Evolutionary conservation across 2,113 vertebrate genomes (phyloP), one percentile per base, ranked within the genome.

Genomic region (Datnioides undecimradiatus): DNA sequence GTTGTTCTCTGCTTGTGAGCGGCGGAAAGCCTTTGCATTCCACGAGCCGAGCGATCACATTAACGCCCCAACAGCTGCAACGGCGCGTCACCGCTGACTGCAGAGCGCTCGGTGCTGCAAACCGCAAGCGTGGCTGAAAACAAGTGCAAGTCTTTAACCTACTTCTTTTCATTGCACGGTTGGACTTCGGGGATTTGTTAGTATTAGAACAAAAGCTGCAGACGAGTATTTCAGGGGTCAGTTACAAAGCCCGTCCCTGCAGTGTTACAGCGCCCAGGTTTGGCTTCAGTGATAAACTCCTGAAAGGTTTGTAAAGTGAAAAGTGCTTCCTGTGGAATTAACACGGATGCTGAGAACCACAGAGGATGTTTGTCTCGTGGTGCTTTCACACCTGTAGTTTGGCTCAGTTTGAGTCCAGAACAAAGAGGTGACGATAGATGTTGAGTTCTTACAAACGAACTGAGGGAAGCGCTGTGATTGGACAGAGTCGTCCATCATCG

Each of bases 41-140:
- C 48, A 16, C 63, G 8, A 66, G 40, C 63, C 33, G 79, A 79
- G 76, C 57, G 6, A 43, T 78, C 33, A 1, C 57, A 65, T 72
- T 62, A 46, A 23, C 46, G n/a, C n/a, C 54, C 43, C 45, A n/a
- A 74, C 84, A 83, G 78, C 84, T 86, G 83, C 65, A 41, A 13
- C 33, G 14, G 65, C 68, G 74, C 68, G 74, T 79, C 62, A 60
- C 64, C 60, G 0, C 79, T 52, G 59, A 88, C 67, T 66, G 63
- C 40, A 77, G 73, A 77, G 5, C 4, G 33, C 57, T 48, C 2
- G 2, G 21, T 64, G 40, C 68, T 31, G 27, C 31, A 27, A 62
- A 80, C 38, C 55, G 11, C 49, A 34, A 58, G 31, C 12, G 12
- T 49, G 6, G 33, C 25, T 49, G 21, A 23, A 45, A 75, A 73